Percentiles rank a stretch among this genome's conserved stretches.
Conservation (phyloP, 2,888 invertebrate genomes). For the Spodoptera exigua region DNA sequence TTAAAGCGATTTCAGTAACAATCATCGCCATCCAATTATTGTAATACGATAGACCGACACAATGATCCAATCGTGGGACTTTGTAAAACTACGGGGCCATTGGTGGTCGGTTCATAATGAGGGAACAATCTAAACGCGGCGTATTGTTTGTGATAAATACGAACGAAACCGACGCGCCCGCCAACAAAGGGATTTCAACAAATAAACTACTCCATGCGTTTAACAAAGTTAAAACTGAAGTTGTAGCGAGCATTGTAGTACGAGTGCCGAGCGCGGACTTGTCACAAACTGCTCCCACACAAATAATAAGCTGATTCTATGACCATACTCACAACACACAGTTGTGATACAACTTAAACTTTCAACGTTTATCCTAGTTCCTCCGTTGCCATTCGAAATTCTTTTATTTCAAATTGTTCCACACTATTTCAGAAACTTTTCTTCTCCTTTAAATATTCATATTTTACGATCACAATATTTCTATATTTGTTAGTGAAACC, state of each 20-base stretch:
- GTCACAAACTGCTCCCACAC: conserved; percentile 32
- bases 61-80: conserved; percentile 44
- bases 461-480: too few relatives aligned
- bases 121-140: conserved; percentile 47
- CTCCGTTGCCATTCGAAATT: too few relatives aligned
- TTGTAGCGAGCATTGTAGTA: conserved; percentile 6
- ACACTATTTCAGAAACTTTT: too few relatives aligned
- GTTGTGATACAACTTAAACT: conserved; percentile 15
- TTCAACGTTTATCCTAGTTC: conserved; percentile 17
- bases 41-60: conserved; percentile 21
- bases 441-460: too few relatives aligned
- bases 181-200: conserved; percentile 52
- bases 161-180: conserved; percentile 29
- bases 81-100: conserved; percentile 27
- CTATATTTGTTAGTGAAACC: too few relatives aligned
- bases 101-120: conserved; percentile 42
- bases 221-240: conserved; percentile 55
- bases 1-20: conserved; percentile 30
- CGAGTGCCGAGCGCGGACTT: conserved; percentile 17
- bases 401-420: too few relatives aligned
- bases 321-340: conserved; percentile 3
- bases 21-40: conserved; percentile 38
- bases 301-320: conserved; percentile 38
- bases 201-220: conserved; percentile 54
- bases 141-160: conserved; percentile 58